These are phyloP conservation scores for Trachelus iudaicus DNA, from an alignment of 2,888 invertebrate genomes.

Conservation along the genomic window DNA sequence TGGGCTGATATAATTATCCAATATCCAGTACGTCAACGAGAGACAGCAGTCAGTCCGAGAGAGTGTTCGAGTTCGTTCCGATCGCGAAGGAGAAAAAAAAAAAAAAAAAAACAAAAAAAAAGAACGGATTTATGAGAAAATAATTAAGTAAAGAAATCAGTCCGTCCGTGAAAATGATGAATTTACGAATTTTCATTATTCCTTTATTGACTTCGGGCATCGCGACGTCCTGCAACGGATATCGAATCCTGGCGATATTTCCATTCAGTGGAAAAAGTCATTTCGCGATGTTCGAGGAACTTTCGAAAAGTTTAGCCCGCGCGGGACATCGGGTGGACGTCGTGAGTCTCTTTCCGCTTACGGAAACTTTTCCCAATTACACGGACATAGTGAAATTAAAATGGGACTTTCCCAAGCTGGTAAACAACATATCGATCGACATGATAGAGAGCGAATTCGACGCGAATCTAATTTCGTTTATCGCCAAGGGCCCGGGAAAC, in stretches of 20 bases:
- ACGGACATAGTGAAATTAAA: slow-evolving; percentile 47
- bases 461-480: background rate
- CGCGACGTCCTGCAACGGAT: slow-evolving; percentile 27
- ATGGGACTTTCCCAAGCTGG: slow-evolving; percentile 6
- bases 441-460: slow-evolving; percentile 7
- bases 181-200: background rate
- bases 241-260: slow-evolving; percentile 66
- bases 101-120: too few species aligned
- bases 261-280: slow-evolving; percentile 67
- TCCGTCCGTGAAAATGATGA: too few species aligned
- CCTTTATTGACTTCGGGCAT: slow-evolving; percentile 14
- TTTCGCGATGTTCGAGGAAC: slow-evolving; percentile 64
- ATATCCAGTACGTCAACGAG: too few species aligned
- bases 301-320: slow-evolving; percentile 64
- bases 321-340: slow-evolving; percentile 67
- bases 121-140: too few species aligned
- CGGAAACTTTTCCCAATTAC: slow-evolving; percentile 56
- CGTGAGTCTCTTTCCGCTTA: slow-evolving; percentile 58
- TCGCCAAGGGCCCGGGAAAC: slow-evolving; percentile 2
- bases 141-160: too few species aligned
- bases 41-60: too few species aligned
- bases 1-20: too few species aligned
- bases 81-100: too few species aligned
- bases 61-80: too few species aligned
- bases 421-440: slow-evolving; percentile 47